Percentiles rank a stretch among this genome's conserved stretches.
Evolutionary conservation across 2,797 vertebrate genomes (phyloP).

Genomic region (Antennarius maculatus): DNA sequence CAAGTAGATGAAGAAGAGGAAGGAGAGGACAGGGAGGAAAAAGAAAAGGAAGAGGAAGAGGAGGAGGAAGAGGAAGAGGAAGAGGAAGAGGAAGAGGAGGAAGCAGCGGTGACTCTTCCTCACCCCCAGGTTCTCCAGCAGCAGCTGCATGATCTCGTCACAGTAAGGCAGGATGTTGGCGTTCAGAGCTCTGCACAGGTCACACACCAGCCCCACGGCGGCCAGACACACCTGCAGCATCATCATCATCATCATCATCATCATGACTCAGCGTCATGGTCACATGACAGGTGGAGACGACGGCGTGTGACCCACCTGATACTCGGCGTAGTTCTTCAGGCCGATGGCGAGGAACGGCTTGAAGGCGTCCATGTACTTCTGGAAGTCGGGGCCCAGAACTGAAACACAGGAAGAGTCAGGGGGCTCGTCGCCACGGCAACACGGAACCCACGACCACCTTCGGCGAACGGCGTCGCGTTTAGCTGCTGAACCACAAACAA

Average conservation of each 20-base stretch:
- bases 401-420: conserved; percentile 24
- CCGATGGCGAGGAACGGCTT: conserved; percentile 96
- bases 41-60: too few relatives aligned
- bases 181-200: conserved; percentile 92
- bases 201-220: conserved; percentile 94
- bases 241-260: background rate
- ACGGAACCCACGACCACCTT: too few relatives aligned
- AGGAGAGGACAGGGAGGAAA: too few relatives aligned
- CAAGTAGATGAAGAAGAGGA: too few relatives aligned
- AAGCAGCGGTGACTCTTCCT: conserved; percentile 53
- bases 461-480: too few relatives aligned
- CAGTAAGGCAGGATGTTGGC: conserved; percentile 96
- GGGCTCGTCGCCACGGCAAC: too few relatives aligned
- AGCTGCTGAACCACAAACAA: too few relatives aligned
- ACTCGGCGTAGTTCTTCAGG: conserved; percentile 97
- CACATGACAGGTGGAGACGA: background rate
- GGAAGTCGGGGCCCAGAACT: conserved; percentile 95
- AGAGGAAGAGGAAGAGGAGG: background rate
- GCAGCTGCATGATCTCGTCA: conserved; percentile 97
- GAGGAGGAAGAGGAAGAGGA: too few relatives aligned
- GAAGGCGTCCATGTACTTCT: conserved; percentile 99
- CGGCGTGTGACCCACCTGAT: conserved; percentile 84
- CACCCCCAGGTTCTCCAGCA: conserved; percentile 97
- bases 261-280: too few relatives aligned
- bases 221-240: conserved; percentile 91